Conservation (phyloP, 2,888 invertebrate genomes). For the Thumatha senex region DNA sequence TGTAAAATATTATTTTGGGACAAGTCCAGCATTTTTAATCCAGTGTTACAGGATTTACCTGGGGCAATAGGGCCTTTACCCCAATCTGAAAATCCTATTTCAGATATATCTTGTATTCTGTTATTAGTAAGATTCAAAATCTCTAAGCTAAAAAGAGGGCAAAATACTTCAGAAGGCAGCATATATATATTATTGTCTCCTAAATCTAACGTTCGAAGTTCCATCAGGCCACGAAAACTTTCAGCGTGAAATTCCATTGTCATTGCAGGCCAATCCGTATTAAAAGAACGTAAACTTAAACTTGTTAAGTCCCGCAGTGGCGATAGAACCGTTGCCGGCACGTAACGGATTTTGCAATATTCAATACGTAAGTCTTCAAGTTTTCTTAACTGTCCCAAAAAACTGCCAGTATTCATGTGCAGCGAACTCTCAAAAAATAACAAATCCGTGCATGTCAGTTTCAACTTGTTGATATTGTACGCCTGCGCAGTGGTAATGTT, state of each 20-base stretch:
- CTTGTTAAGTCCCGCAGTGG: slow-evolving; percentile 87
- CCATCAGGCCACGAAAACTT: slow-evolving; percentile 87
- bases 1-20: slow-evolving; percentile 88
- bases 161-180: slow-evolving; percentile 88
- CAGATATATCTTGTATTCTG: slow-evolving; percentile 89
- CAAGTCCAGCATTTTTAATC: slow-evolving; percentile 88
- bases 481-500: slow-evolving; percentile 88
- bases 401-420: slow-evolving; percentile 84
- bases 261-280: slow-evolving; percentile 91
- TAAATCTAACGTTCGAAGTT: slow-evolving; percentile 87
- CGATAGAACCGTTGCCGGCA: slow-evolving; percentile 87
- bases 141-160: slow-evolving; percentile 87
- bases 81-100: slow-evolving; percentile 90
- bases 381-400: slow-evolving; percentile 86
- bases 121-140: slow-evolving; percentile 89
- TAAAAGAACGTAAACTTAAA: slow-evolving; percentile 88
- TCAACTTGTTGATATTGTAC: slow-evolving; percentile 87
- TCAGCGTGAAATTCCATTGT: slow-evolving; percentile 90
- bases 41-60: slow-evolving; percentile 88
- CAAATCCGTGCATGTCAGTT: slow-evolving; percentile 88
- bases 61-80: slow-evolving; percentile 86
- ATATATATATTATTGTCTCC: slow-evolving; percentile 91
- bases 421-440: slow-evolving; percentile 89
- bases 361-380: slow-evolving; percentile 89
- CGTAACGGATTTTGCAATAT: slow-evolving; percentile 89